These are phyloP conservation scores for Pollenia labialis DNA, from an alignment of 2,888 invertebrate species.

Conservation along the genomic window DNA sequence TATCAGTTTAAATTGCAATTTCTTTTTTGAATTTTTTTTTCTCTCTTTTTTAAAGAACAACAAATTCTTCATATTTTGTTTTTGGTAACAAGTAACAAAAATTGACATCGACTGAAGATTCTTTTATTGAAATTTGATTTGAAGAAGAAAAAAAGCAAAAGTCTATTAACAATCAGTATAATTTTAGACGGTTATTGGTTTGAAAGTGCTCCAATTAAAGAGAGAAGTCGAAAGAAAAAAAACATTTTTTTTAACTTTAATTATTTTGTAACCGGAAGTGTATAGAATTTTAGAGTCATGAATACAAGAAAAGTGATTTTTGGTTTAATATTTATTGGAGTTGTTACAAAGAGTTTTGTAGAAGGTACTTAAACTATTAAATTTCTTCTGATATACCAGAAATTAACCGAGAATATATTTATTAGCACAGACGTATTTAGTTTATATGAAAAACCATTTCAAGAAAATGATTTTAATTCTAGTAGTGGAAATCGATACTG, in stretches of 20 bases:
- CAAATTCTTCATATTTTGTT: constrained; percentile 9
- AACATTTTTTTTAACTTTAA: neutral
- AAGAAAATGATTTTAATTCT: neutral
- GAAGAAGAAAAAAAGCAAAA: neutral
- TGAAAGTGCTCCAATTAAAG: constrained; percentile 18
- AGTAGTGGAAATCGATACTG: neutral
- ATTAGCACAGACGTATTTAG: neutral
- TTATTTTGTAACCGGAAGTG: neutral
- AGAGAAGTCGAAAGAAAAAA: neutral
- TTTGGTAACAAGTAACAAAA: constrained; percentile 14
- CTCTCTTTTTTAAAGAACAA: constrained; percentile 8
- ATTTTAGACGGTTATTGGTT: constrained; percentile 33
- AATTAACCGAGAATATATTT: too few species aligned
- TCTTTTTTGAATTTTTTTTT: constrained; percentile 15
- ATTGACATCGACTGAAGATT: neutral
- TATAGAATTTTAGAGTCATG: neutral
- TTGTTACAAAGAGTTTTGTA: constrained; percentile 13
- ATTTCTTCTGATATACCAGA: too few species aligned
- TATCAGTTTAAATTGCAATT: constrained; percentile 66
- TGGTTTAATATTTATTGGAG: constrained; percentile 3
- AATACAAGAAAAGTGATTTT: constrained; percentile 21
- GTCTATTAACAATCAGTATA: constrained; percentile 48
- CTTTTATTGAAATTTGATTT: constrained; percentile 42
- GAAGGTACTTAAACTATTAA: constrained; percentile 29
- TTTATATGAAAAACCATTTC: neutral